Evolutionary conservation across 2,888 invertebrate species (phyloP).

Genomic region (Slavum lentiscoides): DNA sequence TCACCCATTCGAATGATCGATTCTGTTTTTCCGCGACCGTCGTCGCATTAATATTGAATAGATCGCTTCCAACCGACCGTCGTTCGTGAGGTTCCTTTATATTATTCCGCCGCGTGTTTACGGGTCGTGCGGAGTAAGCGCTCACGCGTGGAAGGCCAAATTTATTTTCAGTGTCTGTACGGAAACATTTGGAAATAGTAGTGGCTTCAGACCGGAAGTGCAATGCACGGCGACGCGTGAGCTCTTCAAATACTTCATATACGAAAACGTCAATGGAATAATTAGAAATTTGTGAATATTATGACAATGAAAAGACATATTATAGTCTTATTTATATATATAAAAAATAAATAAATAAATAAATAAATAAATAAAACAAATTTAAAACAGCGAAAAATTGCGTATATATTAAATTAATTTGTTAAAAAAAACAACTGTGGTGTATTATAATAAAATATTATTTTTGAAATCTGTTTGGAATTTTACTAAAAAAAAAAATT

Average conservation of each 20-base stretch:
- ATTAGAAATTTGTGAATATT: too few relatives aligned
- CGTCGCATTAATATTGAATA: conserved; percentile 46
- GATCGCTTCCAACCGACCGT: conserved; percentile 29
- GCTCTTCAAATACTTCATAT: not conserved
- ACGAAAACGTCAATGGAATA: not conserved
- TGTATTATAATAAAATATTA: too few relatives aligned
- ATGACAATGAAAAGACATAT: too few relatives aligned
- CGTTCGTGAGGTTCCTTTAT: conserved; percentile 15
- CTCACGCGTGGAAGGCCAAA: conserved; percentile 27
- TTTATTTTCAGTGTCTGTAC: conserved; percentile 20
- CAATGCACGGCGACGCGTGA: conserved; percentile 17
- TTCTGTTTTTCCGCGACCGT: not conserved
- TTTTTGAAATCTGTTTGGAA: too few relatives aligned
- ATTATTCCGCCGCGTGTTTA: conserved; percentile 5
- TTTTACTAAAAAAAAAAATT: too few relatives aligned
- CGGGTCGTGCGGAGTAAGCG: not conserved
- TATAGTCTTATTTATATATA: too few relatives aligned
- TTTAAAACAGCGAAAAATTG: too few relatives aligned
- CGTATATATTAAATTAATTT: too few relatives aligned
- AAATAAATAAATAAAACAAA: too few relatives aligned
- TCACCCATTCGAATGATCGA: too few relatives aligned
- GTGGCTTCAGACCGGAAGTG: conserved; percentile 45
- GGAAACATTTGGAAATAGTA: not conserved
- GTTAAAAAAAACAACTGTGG: too few relatives aligned
- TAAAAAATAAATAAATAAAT: too few relatives aligned